These are phyloP conservation scores for Arrhamphus sclerolepis DNA, from an alignment of 2,797 vertebrate species.

Conservation along the genomic window DNA sequence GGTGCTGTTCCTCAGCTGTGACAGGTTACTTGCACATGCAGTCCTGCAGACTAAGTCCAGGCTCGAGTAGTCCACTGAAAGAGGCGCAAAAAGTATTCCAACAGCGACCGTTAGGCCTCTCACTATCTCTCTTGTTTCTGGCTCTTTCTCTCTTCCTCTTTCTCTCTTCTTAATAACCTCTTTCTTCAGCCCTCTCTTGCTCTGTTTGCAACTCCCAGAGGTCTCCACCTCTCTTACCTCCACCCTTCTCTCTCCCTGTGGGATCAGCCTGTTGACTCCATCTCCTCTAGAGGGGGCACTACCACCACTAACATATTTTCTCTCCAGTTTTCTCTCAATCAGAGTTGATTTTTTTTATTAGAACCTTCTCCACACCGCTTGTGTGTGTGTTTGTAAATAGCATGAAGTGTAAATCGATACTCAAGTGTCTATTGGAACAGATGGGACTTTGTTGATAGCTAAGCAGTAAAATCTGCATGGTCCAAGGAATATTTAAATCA, in stretches of 20 bases:
- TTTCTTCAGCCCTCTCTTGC: conserved; percentile 26
- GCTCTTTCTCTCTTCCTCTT: conserved; percentile 5
- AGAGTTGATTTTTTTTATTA: conserved; percentile 39
- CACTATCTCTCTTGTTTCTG: background rate
- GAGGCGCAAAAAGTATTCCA: background rate
- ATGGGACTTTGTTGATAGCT: no score
- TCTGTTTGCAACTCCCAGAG: conserved; percentile 50
- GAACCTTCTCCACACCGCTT: no score
- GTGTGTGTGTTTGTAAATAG: no score
- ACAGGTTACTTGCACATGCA: conserved; percentile 11
- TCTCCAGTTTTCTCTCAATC: conserved; percentile 41
- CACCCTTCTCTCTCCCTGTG: conserved; percentile 37
- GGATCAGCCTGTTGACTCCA: conserved; percentile 57
- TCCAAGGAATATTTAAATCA: no score
- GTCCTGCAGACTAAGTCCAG: conserved; percentile 11
- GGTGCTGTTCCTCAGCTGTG: conserved; percentile 2
- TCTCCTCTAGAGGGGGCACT: conserved; percentile 42
- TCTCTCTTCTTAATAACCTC: conserved; percentile 29
- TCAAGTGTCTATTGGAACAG: no score
- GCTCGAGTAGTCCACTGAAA: background rate
- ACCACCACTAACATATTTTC: conserved; percentile 44
- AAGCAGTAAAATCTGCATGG: no score
- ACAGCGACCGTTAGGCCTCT: background rate
- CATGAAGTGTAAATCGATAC: no score
- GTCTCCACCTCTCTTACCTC: conserved; percentile 39